Base-by-base conservation (phyloP, 1,140 invertebrate species). In the Zaprionus tsacasi region DNA sequence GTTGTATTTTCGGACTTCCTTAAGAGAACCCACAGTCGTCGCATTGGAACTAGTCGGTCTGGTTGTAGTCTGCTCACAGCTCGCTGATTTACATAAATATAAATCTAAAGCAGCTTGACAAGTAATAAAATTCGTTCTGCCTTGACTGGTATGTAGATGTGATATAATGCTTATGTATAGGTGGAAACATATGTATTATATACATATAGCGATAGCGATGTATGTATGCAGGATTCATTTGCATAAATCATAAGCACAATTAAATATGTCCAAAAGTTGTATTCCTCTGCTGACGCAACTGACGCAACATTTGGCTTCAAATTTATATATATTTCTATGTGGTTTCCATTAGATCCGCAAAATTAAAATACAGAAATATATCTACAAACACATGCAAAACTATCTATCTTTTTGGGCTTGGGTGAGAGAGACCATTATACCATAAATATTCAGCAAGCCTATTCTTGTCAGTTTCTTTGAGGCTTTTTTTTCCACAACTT, bases 211-310 rank as follows among this genome's bases (percentile, higher is more conserved):
- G 5, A 43, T 43, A 40, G 40, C 8, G 7, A 15, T 15, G n/a
- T 50, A 25, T 50, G 45, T 76, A 79, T 87, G 82, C 76, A 81
- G 85, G 78, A 83, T 70, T 76, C 70, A 88, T 88, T 88, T 89
- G 85, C 85, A 88, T 88, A 88, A 88, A 88, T 88, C 85, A 88
- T 89, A 88, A 85, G 80, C 81, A 83, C 78, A 89, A 89, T 88
- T 88, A 80, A 87, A 81, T 38, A 83, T 80, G 77, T 78, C 64
- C 69, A 69, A 77, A 78, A 65, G 60, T 70, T 70, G 63, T 70
- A 71, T 88, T 88, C 71, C 78, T 74, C 27, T 71, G 73, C 78
- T 88, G 81, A 85, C 83, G 83, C 70, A 88, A 78, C 76, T 82
- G 59, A 76, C 71, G 59, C 68, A 73, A 82, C 83, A 88, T 87